Evolutionary conservation across 2,113 vertebrate species (phyloP).

Genomic region (Empidonax traillii): DNA sequence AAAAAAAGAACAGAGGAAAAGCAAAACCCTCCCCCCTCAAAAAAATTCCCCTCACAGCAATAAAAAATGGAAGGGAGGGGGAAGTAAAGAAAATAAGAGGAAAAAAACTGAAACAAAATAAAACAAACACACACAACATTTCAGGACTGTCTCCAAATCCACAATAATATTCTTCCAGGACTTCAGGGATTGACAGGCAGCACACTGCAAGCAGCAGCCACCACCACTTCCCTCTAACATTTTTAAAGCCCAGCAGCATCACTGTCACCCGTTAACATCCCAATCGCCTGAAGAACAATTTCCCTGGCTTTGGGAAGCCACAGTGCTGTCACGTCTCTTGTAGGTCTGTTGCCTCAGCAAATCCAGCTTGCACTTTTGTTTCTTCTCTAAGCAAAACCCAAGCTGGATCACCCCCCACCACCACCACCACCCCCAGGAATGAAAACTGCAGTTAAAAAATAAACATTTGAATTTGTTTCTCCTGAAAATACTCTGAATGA

Average conservation of each 20-base stretch:
- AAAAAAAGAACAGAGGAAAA: neutral
- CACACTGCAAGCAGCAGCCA: neutral
- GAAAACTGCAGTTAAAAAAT: neutral
- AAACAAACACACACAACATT: neutral
- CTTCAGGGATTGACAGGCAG: neutral
- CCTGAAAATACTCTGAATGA: slow-evolving; percentile 3
- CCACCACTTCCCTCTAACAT: neutral
- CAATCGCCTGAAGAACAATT: neutral
- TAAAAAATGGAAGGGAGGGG: neutral
- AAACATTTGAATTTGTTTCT: neutral
- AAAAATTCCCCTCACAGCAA: neutral
- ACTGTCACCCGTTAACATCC: neutral
- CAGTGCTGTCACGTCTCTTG: neutral
- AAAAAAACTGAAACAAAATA: neutral
- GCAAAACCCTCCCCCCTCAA: neutral
- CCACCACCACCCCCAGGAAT: neutral
- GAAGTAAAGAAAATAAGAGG: neutral
- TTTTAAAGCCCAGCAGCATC: neutral
- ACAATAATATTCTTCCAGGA: neutral
- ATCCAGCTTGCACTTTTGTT: neutral
- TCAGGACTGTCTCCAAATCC: neutral
- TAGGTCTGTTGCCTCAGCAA: neutral
- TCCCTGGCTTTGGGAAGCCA: neutral
- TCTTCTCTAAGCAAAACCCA: neutral
- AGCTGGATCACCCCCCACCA: neutral